Evolutionary conservation across 1,140 invertebrate genomes (phyloP), one percentile per base, ranked within the genome.

Genomic region (Drosophila orena): DNA sequence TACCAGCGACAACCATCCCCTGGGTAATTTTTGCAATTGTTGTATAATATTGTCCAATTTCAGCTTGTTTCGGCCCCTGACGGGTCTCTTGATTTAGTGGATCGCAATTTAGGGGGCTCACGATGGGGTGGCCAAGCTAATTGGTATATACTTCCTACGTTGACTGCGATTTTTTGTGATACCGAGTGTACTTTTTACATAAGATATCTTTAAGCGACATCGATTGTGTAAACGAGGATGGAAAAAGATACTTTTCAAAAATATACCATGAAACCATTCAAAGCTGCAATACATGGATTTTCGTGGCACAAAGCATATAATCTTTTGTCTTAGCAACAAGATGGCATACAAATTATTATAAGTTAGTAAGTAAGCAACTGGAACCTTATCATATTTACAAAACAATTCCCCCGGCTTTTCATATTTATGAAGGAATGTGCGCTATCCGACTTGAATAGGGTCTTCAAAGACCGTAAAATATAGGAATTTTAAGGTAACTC

Each of bases 11-110:
- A 57, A 57, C 35, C 54, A 56, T 35, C 50, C 43, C 50, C 47
- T 40, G 52, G 68, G 52, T 71, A 71, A 71, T 71, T 70, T 66
- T 49, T 47, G 35, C 50, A 69, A 73, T 64, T 56, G 49, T 74
- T 74, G 71, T 74, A 65, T 74, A 74, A 74, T 74, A 74, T 56
- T 74, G 46, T 75, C 70, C 71, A 75, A 75, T 75, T 75, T 50
- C 40, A 65, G 52, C 47, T 75, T 40, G 70, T 75, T 74, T 74
- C 37, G 49, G 35, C 20, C 40, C 35, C 34, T 44, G 64, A 69
- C 27, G 42, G 20, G 52, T 10, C 43, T 27, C 43, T 27, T 70
- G 52, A 71, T 70, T 57, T 70, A 71, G 35, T 69, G 64, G 35
- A 47, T 69, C 27, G 24, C 59, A 22, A 46, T 71, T 69, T 30